Conservation (phyloP, 2,797 vertebrate species). For the Fistularia commersonii region DNA sequence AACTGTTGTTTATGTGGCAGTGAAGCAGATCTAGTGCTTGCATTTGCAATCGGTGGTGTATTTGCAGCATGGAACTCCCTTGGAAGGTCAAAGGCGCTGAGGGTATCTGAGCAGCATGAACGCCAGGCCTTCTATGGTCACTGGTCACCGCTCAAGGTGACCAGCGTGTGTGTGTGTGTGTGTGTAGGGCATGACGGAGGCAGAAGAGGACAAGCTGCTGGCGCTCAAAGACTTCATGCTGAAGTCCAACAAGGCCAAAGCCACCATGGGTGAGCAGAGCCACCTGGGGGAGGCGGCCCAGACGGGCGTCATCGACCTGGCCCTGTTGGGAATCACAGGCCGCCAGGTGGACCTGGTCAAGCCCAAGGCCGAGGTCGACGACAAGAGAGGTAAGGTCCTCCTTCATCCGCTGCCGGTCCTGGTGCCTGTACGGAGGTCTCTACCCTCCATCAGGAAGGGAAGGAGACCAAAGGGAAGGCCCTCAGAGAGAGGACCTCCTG, state of each 20-base stretch:
- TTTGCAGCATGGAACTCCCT: no score
- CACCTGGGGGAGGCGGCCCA: constrained; percentile 84
- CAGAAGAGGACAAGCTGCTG: constrained; percentile 95
- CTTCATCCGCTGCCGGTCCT: no score
- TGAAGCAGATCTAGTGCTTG: not conserved
- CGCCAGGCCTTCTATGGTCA: no score
- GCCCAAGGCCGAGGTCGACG: constrained; percentile 87
- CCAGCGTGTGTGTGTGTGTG: no score
- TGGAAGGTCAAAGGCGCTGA: no score
- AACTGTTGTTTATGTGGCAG: not conserved
- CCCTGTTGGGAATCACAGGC: constrained; percentile 83
- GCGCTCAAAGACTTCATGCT: constrained; percentile 97
- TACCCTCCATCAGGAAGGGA: no score
- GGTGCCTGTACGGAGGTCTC: no score
- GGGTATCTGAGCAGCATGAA: no score
- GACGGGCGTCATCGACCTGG: constrained; percentile 88
- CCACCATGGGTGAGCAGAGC: constrained; percentile 90
- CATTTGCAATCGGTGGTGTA: no score
- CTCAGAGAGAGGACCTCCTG: no score
- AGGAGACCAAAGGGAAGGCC: no score
- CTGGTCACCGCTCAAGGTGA: no score
- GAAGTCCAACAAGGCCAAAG: constrained; percentile 96
- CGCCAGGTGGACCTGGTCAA: constrained; percentile 93
- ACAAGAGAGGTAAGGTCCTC: constrained; percentile 84
- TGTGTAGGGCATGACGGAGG: constrained; percentile 91